Evolutionary conservation across 2,797 vertebrate species (phyloP).

Genomic region (Dryobates pubescens): DNA sequence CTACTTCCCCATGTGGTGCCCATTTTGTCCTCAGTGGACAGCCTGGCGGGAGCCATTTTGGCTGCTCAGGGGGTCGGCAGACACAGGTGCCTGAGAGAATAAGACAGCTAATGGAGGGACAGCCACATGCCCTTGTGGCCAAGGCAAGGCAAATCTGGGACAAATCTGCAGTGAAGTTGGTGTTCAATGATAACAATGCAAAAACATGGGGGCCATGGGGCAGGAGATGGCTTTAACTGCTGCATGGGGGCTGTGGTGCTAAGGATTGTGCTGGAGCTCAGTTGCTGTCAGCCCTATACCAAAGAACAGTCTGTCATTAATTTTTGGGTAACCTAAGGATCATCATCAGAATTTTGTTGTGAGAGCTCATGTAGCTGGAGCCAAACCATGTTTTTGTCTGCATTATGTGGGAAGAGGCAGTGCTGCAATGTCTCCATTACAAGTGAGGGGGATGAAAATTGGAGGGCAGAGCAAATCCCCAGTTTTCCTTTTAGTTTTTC

Average conservation of each 20-base stretch:
- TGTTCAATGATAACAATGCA: neutral
- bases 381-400: neutral
- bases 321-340: neutral
- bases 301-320: neutral
- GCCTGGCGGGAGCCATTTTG: neutral
- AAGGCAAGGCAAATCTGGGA: neutral
- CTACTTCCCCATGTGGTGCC: neutral
- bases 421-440: neutral
- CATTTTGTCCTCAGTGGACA: neutral
- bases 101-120: neutral
- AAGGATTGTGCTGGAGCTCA: neutral
- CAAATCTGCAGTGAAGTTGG: neutral
- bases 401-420: neutral
- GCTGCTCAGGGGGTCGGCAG: neutral
- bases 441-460: neutral
- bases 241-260: neutral
- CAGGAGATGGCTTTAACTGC: neutral
- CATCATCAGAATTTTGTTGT: neutral
- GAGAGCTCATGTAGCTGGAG: neutral
- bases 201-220: rapidly evolving
- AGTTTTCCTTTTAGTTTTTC: neutral
- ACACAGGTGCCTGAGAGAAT: neutral
- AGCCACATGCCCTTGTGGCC: neutral
- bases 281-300: neutral
- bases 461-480: neutral